Conservation (phyloP, 2,113 vertebrate species). For the Zosterops borbonicus region DNA sequence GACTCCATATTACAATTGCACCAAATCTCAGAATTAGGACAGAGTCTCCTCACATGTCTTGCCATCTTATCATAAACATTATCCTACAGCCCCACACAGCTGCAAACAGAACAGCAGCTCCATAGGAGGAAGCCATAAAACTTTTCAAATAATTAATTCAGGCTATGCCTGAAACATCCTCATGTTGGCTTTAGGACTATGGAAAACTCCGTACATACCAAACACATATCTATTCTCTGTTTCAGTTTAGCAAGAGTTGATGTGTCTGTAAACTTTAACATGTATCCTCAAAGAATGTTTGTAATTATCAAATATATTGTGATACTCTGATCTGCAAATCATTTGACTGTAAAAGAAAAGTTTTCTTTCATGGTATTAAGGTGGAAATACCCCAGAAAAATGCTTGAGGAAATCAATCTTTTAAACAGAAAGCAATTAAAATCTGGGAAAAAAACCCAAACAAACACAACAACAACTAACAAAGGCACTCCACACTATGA, state of each 20-base stretch:
- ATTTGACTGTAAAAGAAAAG: background rate
- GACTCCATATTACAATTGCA: background rate
- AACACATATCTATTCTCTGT: background rate
- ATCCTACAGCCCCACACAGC: background rate
- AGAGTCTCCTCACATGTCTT: background rate
- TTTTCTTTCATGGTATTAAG: background rate
- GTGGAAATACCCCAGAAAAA: background rate
- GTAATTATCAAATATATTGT: background rate
- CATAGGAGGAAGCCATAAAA: background rate
- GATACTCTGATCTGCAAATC: background rate
- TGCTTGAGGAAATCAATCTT: background rate
- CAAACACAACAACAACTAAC: background rate
- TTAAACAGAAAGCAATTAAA: background rate
- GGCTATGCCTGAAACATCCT: background rate
- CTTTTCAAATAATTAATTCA: background rate
- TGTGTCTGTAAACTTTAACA: background rate
- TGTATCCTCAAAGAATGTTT: background rate
- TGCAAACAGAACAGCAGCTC: background rate
- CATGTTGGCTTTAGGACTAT: background rate
- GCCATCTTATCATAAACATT: background rate
- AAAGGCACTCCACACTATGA: background rate
- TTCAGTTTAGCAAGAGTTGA: background rate
- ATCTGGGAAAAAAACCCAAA: background rate
- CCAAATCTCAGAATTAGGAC: background rate
- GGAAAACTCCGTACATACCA: background rate